phyloP scores from a whole-genome alignment of 2,113 vertebrate species.

The Ardeotis arabs region DNA sequence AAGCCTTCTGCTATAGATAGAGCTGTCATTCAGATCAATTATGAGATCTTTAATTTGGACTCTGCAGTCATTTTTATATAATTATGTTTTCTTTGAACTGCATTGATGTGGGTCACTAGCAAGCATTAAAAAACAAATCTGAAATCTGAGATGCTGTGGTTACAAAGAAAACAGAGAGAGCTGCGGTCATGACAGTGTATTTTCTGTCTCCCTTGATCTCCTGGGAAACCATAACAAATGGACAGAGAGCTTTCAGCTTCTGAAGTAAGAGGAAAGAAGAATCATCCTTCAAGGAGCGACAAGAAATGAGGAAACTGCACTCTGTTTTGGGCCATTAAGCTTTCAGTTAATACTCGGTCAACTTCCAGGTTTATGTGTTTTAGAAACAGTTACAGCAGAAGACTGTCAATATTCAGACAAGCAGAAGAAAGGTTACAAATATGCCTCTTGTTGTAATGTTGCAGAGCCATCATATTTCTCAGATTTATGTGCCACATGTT shows the following conservation, averaged over 20 bases:
- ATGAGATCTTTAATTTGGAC: slow-evolving; percentile 66
- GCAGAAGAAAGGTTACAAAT: neutral
- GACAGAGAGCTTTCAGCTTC: neutral
- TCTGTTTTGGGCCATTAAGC: neutral
- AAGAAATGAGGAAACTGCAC: neutral
- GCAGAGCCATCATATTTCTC: neutral
- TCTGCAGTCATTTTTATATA: slow-evolving; percentile 46
- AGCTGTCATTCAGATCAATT: slow-evolving; percentile 42
- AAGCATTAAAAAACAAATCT: slow-evolving; percentile 47
- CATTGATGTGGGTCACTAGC: slow-evolving; percentile 59
- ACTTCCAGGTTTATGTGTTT: neutral
- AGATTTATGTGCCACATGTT: neutral
- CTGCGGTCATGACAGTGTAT: neutral
- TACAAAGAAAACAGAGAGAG: neutral
- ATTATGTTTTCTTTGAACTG: slow-evolving; percentile 50
- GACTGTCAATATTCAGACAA: neutral
- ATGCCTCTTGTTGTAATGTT: neutral
- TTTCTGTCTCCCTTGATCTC: slow-evolving; percentile 8
- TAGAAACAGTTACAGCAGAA: neutral
- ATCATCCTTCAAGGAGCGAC: neutral
- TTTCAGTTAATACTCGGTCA: neutral
- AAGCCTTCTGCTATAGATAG: slow-evolving; percentile 44
- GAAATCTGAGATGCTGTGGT: slow-evolving; percentile 34
- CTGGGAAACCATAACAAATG: slow-evolving; percentile 11
- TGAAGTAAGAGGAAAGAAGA: neutral